phyloP scores from a whole-genome alignment of 2,888 invertebrate genomes.

The Argyresthia albistria region DNA sequence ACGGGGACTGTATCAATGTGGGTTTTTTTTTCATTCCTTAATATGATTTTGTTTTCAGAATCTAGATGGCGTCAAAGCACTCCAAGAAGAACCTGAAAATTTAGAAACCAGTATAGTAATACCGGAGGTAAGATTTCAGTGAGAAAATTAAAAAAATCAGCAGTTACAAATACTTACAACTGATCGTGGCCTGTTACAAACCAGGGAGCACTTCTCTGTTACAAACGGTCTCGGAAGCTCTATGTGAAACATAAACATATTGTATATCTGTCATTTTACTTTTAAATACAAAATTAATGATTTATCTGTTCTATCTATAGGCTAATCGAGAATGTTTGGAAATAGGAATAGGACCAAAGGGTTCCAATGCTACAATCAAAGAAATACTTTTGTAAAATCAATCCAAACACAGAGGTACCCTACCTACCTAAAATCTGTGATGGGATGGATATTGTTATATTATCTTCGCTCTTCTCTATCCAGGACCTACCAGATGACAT shows the following conservation, averaged over 20 bases:
- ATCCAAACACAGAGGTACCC: background rate
- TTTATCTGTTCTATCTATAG: no score
- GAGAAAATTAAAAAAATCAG: background rate
- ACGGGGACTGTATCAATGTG: no score
- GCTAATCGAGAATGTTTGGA: no score
- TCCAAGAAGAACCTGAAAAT: constrained; percentile 28
- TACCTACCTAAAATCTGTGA: background rate
- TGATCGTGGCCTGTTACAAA: no score
- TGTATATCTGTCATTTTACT: no score
- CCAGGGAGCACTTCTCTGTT: no score
- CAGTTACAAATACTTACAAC: background rate
- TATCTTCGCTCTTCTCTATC: background rate
- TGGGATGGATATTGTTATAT: background rate
- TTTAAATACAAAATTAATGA: no score
- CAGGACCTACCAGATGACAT: constrained; percentile 35
- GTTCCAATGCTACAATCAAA: no score
- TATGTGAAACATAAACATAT: no score
- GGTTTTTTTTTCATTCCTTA: background rate
- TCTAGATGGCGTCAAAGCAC: constrained; percentile 29
- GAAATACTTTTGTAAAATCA: background rate
- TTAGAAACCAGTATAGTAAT: constrained; percentile 28
- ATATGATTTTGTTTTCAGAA: constrained; percentile 21
- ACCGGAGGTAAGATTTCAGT: constrained; percentile 28
- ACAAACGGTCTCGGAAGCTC: no score
- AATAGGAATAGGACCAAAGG: no score